Evolutionary conservation across 2,888 invertebrate genomes (phyloP).

Genomic region (Aproaerema taeniolella): DNA sequence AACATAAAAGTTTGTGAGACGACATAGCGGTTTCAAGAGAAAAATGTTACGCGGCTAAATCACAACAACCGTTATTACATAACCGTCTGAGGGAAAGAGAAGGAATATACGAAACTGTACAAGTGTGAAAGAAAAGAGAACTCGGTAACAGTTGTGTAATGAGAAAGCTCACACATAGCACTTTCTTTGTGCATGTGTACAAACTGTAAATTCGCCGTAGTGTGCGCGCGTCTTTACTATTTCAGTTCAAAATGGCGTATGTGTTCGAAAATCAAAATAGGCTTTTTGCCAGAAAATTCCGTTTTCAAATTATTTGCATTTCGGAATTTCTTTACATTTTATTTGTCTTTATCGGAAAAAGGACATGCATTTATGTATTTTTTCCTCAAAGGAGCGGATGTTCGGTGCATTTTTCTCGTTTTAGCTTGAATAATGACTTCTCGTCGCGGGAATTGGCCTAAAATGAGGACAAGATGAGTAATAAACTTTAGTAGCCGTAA

Average conservation of each 20-base stretch:
- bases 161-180: slow-evolving; percentile 68
- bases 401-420: slow-evolving; percentile 41
- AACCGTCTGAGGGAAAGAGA: slow-evolving; percentile 59
- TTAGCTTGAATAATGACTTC: slow-evolving; percentile 19
- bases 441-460: slow-evolving; percentile 42
- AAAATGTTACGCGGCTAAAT: slow-evolving; percentile 71
- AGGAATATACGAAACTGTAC: slow-evolving; percentile 25
- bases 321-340: slow-evolving; percentile 26
- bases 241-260: slow-evolving; percentile 57
- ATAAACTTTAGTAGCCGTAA: slow-evolving; percentile 32
- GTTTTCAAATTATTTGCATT: neutral
- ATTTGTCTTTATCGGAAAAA: slow-evolving; percentile 26
- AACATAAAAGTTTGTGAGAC: slow-evolving; percentile 28
- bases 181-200: slow-evolving; percentile 54
- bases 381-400: slow-evolving; percentile 2
- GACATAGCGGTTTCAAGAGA: slow-evolving; percentile 54
- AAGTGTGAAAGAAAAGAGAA: slow-evolving; percentile 46
- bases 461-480: slow-evolving; percentile 49
- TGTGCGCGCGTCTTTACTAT: slow-evolving; percentile 62
- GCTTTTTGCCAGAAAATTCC: neutral
- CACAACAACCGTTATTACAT: slow-evolving; percentile 75
- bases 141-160: slow-evolving; percentile 61
- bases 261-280: slow-evolving; percentile 27
- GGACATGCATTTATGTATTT: no score
- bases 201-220: slow-evolving; percentile 19